Evolutionary conservation across 2,113 vertebrate species (phyloP).

Genomic region (Neogale vison): DNA sequence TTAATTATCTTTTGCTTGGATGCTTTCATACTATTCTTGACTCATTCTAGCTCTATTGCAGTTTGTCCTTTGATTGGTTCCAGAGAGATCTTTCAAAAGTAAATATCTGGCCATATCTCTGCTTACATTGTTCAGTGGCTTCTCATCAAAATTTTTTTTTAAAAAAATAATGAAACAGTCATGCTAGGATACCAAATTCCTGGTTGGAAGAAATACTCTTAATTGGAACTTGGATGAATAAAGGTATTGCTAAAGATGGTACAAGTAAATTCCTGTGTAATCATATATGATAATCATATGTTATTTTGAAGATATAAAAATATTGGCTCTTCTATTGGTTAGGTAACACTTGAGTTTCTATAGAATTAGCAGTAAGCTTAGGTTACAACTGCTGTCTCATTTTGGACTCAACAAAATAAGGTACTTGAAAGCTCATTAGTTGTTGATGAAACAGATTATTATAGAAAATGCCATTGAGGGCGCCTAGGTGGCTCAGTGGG

Average conservation of each 20-base stretch:
- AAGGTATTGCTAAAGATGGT: conserved; percentile 3
- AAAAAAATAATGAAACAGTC: neutral
- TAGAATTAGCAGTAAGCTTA: neutral
- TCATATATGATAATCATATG: neutral
- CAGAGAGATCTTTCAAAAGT: conserved; percentile 16
- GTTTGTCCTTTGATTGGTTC: neutral
- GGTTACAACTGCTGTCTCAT: neutral
- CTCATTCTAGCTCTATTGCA: neutral
- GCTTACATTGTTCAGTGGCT: conserved; percentile 9
- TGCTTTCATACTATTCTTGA: neutral
- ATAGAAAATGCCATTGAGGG: neutral
- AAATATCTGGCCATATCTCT: neutral
- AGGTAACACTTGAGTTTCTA: neutral
- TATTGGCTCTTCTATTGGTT: neutral
- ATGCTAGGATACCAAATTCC: neutral
- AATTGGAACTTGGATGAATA: conserved; percentile 11
- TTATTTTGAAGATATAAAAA: conserved; percentile 36
- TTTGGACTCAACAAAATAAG: conserved; percentile 32
- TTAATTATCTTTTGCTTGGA: conserved; percentile 47
- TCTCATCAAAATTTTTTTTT: neutral
- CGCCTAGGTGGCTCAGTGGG: too few relatives aligned
- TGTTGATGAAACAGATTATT: neutral
- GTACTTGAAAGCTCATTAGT: neutral
- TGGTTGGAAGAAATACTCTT: neutral
- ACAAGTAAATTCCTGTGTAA: neutral